These are phyloP conservation scores for Microtus montanus DNA, from an alignment of 2,113 vertebrate species.

Conservation along the genomic window DNA sequence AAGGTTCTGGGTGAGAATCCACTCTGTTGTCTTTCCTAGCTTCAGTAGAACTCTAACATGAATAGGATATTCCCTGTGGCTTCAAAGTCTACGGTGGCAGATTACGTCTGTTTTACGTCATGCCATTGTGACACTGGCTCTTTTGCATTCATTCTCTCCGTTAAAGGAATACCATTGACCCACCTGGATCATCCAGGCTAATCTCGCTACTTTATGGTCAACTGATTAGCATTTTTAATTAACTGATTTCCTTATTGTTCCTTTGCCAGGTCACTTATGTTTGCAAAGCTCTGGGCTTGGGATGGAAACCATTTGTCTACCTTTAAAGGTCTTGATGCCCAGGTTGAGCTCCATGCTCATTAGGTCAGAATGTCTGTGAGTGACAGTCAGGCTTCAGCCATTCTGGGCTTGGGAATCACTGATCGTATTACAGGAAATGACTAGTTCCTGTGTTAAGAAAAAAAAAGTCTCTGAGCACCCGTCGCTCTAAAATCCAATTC, in stretches of 20 bases:
- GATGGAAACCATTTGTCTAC: neutral
- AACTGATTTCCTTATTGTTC: neutral
- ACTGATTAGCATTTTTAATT: neutral
- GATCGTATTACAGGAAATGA: neutral
- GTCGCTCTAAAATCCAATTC: neutral
- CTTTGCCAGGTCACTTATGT: neutral
- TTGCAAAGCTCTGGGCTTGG: neutral
- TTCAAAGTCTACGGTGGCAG: neutral
- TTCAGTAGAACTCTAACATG: neutral
- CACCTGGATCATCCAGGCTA: neutral
- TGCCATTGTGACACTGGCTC: neutral
- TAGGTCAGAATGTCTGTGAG: slow-evolving; percentile 15
- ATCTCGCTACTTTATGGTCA: slow-evolving; percentile 18
- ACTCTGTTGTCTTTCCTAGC: neutral
- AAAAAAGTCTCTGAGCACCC: neutral
- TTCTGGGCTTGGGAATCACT: neutral
- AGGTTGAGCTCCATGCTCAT: neutral
- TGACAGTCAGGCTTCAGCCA: neutral
- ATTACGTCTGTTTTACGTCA: neutral
- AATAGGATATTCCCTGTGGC: neutral
- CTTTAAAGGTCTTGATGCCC: neutral
- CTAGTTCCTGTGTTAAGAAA: neutral
- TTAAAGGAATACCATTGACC: neutral
- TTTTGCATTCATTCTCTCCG: neutral
- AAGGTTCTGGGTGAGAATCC: neutral